Base-by-base conservation (phyloP, 2,888 invertebrate species). In the Rhagonycha lutea region DNA sequence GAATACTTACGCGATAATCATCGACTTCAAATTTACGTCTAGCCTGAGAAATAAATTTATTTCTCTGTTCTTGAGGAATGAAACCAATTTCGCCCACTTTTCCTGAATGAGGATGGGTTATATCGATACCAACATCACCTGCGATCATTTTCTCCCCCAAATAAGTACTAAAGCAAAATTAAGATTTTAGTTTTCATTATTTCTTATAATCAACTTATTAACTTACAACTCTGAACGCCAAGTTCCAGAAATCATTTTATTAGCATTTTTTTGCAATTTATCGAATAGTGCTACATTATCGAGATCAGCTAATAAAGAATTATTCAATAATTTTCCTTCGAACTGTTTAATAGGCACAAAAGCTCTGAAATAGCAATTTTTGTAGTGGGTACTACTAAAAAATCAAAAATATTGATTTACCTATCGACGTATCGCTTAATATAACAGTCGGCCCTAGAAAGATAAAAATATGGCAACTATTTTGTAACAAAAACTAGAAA, bases 251-350 rank as follows among this genome's bases (percentile, higher is more conserved):
- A 8, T 1, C 7, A n/a, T 7, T 7, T 1, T n/a, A 47, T 18
- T 18, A 18, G n/a, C 47, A n/a, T 1, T n/a, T 5, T 47, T n/a
- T 47, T 47, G 47, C n/a, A n/a, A 0, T 2, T n/a, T n/a, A 2
- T 47, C 2, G 8, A 47, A n/a, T 47, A 0, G 0, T 47, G n/a
- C 2, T n/a, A 0, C 2, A n/a, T 7, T 3, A 1, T n/a, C 1
- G n/a, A 1, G 7, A 2, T 1, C n/a, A n/a, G 47, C 8, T n/a
- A 8, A 7, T 47, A n/a, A n/a, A 7, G n/a, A 2, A n/a, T n/a
- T n/a, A 47, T n/a, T 7, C 12, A 47, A 47, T n/a, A n/a, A 12
- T 8, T 8, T 2, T 9, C 8, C 28, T 9, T 28, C 2, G 2
- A 8, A 8, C 9, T 28, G 7, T 9, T 28, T 8, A 9, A 9